phyloP scores from a whole-genome alignment of 2,113 vertebrate species.

The Corythoichthys haematopterus region DNA sequence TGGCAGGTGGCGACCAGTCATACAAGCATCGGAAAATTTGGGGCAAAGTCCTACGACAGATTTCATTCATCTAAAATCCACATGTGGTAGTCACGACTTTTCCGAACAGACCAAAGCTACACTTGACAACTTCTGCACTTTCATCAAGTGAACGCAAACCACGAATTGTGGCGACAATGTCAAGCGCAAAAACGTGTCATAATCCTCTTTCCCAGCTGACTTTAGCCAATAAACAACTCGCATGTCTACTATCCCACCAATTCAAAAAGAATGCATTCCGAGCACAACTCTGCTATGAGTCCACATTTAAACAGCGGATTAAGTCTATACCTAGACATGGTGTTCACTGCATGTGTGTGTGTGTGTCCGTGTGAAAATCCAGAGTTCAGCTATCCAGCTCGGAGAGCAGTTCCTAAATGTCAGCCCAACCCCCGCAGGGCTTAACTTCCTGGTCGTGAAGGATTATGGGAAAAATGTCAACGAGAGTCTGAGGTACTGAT shows the following conservation, averaged over 20 bases:
- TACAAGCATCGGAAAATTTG: neutral
- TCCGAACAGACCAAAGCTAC: neutral
- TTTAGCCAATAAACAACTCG: neutral
- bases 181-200: too few relatives aligned
- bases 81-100: neutral
- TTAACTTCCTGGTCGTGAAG: conserved; percentile 64
- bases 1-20: neutral
- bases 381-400: conserved; percentile 49
- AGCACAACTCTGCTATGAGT: neutral
- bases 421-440: conserved; percentile 59
- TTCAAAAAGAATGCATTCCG: neutral
- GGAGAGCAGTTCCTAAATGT: conserved; percentile 68
- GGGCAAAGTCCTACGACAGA: neutral
- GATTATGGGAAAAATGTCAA: conserved; percentile 74
- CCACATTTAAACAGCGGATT: neutral
- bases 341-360: neutral
- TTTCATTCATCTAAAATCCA: neutral
- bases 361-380: conserved; percentile 14
- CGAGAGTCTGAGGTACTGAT: conserved; percentile 49
- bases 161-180: neutral
- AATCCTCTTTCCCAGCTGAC: neutral
- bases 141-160: neutral
- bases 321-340: neutral
- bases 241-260: neutral
- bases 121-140: neutral